Evolutionary conservation across 1,140 invertebrate species (phyloP), one percentile per base, ranked within the genome.

Genomic region (Formica selysi): DNA sequence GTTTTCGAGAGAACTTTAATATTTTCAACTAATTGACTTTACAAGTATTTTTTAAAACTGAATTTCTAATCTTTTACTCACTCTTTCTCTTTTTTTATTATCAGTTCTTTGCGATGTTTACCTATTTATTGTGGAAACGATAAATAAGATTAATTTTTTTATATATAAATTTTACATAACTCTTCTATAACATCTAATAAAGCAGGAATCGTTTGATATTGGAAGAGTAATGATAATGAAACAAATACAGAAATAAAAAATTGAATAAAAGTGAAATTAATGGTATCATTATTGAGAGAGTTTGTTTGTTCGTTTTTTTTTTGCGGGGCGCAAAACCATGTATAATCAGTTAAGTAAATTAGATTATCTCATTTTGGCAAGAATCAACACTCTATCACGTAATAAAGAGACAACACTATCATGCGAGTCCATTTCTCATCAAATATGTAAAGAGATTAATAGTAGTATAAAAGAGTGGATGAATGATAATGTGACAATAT

Each of bases 361-460:
- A 59, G 19, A 59, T 74, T 26, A 7, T n/a, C 38, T 38, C 0
- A 26, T 16, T 74, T 74, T 11, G 13, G n/a, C 11, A 48, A 48
- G 7, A 7, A 1, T 73, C 29, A 73, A n/a, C 7, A 74, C 3
- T 74, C n/a, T 22, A 51, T 51, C 4, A 51, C 16, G 16, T 51
- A 19, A 51, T 16, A 4, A 51, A 51, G 16, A 10, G n/a, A 4
- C 11, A 36, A 36, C 11, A 8, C 0, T 74, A 10, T 54, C n/a
- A 13, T 3, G 3, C 51, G 16, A 74, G 19, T 38, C n/a, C 3
- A 3, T 73, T 1, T 74, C 26, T 74, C 51, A 74, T 59, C n/a
- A 74, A 57, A 57, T 38, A 59, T 36, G 7, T 59, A 74, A 54
- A 54, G 19, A 54, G 19, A 73, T 59, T 59, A 59, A 59, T 54